Base-by-base conservation (phyloP, 1,140 invertebrate genomes). In the Conus ventricosus region DNA sequence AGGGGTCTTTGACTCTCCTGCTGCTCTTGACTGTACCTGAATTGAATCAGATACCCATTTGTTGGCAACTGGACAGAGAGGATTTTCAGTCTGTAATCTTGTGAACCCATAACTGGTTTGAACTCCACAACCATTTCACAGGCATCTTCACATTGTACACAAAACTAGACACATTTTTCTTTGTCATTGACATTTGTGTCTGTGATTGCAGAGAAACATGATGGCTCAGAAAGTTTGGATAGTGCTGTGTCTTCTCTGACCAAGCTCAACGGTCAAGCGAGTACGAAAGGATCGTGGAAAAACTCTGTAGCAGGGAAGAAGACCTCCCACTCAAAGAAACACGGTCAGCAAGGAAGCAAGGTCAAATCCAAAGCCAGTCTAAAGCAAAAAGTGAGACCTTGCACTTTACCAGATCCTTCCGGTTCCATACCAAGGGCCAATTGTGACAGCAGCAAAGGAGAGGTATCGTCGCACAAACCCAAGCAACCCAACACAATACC, bases 301-400 rank as follows among this genome's bases (percentile, higher is more conserved):
- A 63, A 63, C 60, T 71, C 57, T 0, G 57, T 60, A 15, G 57
- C 67, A 71, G 13, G 20, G 23, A 71, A 71, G 20, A 71, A n/a
- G 11, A 71, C 11, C 67, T 20, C 67, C 11, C 67, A 71, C 10
- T 71, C 67, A 20, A 71, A 71, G 20, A 71, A 71, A 20, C 67
- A 71, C 67, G 1, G 20, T 63, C 60, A 71, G 7, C 67, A 71
- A 23, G 67, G 11, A 13, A 71, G 54, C 20, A 86, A 78, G 67
- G 90, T 91, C 17, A 89, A 89, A 55, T 91, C 92, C 85, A 94
- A 94, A 85, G 92, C 92, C 54, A 94, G 92, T 90, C 89, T 94
- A 81, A 93, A 92, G 85, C 93, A 94, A 88, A 90, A 91, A 15
- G 91, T 93, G 81, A 89, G 82, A 23, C 67, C 67, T 20, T 20